Evolutionary conservation across 1,140 invertebrate genomes (phyloP).

Genomic region (Argopecten irradians): DNA sequence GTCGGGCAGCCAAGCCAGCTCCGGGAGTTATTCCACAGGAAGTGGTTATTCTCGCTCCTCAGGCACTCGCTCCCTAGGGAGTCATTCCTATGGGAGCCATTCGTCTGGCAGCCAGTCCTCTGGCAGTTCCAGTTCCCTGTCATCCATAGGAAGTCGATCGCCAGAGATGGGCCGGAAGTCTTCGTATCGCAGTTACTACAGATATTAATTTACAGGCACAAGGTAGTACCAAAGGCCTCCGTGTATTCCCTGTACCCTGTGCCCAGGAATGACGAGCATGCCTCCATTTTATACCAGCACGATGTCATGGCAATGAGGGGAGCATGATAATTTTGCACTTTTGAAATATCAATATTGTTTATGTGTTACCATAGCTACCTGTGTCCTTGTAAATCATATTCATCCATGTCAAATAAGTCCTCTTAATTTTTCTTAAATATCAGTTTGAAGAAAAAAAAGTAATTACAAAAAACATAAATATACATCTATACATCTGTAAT

Average conservation of each 20-base stretch:
- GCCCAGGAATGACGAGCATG: not conserved
- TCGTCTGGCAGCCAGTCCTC: not conserved
- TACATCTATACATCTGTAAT: too few relatives aligned
- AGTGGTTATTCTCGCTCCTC: not conserved
- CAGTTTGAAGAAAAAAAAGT: not conserved
- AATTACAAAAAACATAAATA: too few relatives aligned
- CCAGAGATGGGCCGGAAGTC: not conserved
- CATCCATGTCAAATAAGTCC: too few relatives aligned
- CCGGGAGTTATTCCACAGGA: not conserved
- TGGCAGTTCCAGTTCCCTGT: not conserved
- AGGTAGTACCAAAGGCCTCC: not conserved
- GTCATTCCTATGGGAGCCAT: not conserved
- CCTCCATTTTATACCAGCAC: not conserved
- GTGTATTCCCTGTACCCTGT: not conserved
- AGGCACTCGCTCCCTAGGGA: not conserved
- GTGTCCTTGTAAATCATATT: too few relatives aligned
- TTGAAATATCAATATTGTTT: not conserved
- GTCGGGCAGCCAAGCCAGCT: not conserved
- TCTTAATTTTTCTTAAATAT: not conserved
- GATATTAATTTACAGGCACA: conserved; percentile 10
- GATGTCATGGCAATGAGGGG: not conserved
- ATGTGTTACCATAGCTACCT: not conserved
- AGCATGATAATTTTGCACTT: not conserved
- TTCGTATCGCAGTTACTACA: not conserved
- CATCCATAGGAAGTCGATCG: not conserved